Percentiles rank a stretch among this genome's conserved stretches.
Conservation (phyloP, 1,140 invertebrate genomes). For the Choristoneura fumiferana region DNA sequence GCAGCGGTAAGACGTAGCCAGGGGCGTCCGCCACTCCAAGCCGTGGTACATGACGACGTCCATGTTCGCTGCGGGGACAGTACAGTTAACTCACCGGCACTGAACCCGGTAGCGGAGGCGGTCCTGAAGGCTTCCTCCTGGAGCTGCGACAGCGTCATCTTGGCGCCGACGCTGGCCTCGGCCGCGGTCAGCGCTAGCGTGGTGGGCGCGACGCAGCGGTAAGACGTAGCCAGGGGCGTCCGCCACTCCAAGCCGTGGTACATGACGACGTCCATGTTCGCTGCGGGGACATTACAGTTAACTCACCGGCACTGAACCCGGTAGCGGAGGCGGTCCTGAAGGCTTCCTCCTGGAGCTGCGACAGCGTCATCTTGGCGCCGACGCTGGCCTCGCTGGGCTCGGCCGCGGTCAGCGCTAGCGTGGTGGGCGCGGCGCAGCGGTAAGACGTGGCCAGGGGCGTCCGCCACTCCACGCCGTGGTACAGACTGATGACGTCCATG, state of each 20-base stretch:
- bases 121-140: slow-evolving; percentile 86
- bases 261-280: slow-evolving; percentile 68
- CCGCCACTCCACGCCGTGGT: slow-evolving; percentile 72
- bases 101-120: slow-evolving; percentile 71
- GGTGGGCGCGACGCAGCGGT: slow-evolving; percentile 82
- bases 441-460: slow-evolving; percentile 83
- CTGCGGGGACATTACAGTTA: slow-evolving; percentile 58
- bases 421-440: slow-evolving; percentile 80
- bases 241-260: slow-evolving; percentile 73
- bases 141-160: slow-evolving; percentile 77
- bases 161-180: slow-evolving; percentile 46
- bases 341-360: slow-evolving; percentile 85
- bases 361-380: slow-evolving; percentile 72
- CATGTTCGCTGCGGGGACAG: slow-evolving; percentile 63
- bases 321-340: slow-evolving; percentile 78
- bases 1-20: slow-evolving; percentile 85
- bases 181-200: slow-evolving; percentile 75
- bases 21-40: slow-evolving; percentile 75
- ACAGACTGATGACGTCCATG: slow-evolving; percentile 70
- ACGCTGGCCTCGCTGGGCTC: slow-evolving; percentile 31
- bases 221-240: slow-evolving; percentile 81
- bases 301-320: slow-evolving; percentile 80
- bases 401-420: slow-evolving; percentile 74
- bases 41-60: slow-evolving; percentile 71
- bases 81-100: slow-evolving; percentile 78